Evolutionary conservation across 2,113 vertebrate genomes (phyloP).

Genomic region (Amblyornis subalaris): DNA sequence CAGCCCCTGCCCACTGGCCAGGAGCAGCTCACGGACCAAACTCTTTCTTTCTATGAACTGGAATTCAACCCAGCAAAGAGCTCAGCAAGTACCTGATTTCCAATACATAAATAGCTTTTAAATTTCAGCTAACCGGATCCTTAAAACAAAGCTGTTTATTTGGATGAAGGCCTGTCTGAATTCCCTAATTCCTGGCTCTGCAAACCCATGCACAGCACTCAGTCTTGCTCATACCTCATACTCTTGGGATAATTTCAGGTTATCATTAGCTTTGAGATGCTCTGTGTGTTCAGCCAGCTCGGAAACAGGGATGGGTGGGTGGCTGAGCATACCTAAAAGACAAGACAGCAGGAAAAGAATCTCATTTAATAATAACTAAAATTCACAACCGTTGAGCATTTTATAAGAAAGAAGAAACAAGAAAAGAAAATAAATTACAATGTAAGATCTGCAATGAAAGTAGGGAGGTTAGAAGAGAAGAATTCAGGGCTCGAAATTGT

Average conservation of each 20-base stretch:
- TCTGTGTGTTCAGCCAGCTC: conserved; percentile 96
- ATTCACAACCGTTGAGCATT: not conserved
- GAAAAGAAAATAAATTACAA: conserved; percentile 57
- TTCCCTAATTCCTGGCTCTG: not conserved
- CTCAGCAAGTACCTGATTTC: not conserved
- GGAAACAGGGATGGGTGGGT: conserved; percentile 91
- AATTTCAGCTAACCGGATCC: not conserved
- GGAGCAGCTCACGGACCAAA: not conserved
- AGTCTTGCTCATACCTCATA: conserved; percentile 84
- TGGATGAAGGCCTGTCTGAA: not conserved
- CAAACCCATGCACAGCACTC: not conserved
- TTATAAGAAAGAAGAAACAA: conserved; percentile 40
- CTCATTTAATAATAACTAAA: conserved; percentile 29
- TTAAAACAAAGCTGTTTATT: not conserved
- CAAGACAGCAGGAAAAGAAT: conserved; percentile 34
- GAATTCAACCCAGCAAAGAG: not conserved
- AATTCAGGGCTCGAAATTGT: conserved; percentile 74
- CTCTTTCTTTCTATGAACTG: not conserved
- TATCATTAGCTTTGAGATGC: conserved; percentile 96
- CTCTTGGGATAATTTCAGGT: conserved; percentile 96
- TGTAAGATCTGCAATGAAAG: conserved; percentile 70
- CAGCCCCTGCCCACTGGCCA: not conserved
- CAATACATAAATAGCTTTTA: not conserved
- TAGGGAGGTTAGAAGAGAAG: conserved; percentile 70
- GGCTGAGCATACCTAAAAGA: conserved; percentile 92